phyloP scores from a whole-genome alignment of 2,113 vertebrate genomes.

The Diglossa brunneiventris region DNA sequence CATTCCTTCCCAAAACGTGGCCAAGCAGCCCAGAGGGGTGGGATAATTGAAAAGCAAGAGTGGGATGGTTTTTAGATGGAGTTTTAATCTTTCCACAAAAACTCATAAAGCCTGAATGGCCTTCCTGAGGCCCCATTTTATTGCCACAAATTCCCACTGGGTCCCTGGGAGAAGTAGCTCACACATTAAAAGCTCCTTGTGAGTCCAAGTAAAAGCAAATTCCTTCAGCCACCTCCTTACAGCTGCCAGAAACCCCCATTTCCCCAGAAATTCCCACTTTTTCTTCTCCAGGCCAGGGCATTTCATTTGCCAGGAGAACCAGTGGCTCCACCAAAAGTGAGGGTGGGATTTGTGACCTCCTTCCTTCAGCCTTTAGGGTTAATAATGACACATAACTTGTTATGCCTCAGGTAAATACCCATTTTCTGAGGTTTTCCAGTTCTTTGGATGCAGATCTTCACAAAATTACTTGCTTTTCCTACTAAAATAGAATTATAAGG shows the following conservation, averaged over 20 bases:
- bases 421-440: neutral
- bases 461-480: neutral
- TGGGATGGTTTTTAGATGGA: neutral
- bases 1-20: neutral
- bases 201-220: slow-evolving; percentile 7
- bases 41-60: neutral
- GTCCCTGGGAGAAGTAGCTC: slow-evolving; percentile 31
- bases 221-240: neutral
- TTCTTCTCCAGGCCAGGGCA: neutral
- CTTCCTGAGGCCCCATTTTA: slow-evolving; percentile 16
- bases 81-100: slow-evolving; percentile 45
- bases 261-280: neutral
- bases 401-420: neutral
- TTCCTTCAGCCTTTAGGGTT: neutral
- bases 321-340: neutral
- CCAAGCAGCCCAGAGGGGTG: neutral
- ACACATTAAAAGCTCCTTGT: neutral
- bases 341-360: neutral
- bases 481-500: fast-evolving
- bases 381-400: neutral
- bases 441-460: neutral
- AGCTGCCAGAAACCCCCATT: neutral
- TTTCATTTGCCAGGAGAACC: neutral
- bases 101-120: slow-evolving; percentile 18
- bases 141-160: slow-evolving; percentile 8